Percentiles rank a stretch among this genome's conserved stretches.
Conservation (phyloP, 1,140 invertebrate genomes). For the Nixonia krombeini region DNA sequence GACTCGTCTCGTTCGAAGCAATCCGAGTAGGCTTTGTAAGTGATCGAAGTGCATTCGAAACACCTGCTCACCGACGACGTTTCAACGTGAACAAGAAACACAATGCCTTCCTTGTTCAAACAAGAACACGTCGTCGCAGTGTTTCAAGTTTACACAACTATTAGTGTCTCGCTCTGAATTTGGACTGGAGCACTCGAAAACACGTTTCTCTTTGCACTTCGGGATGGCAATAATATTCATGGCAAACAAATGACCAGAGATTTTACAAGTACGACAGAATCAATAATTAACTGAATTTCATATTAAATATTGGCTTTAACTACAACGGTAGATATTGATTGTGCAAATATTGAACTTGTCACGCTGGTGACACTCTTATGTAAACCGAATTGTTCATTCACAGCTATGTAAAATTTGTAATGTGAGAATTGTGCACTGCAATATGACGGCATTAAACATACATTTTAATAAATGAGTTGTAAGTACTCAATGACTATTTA, state of each 20-base stretch:
- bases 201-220: not conserved
- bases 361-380: too few relatives aligned
- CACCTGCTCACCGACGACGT: slow-evolving; percentile 37
- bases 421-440: too few relatives aligned
- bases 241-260: not conserved
- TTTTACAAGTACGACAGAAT: too few relatives aligned
- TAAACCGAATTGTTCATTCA: too few relatives aligned
- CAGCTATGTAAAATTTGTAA: too few relatives aligned
- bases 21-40: slow-evolving; percentile 19
- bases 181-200: not conserved
- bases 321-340: too few relatives aligned
- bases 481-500: too few relatives aligned
- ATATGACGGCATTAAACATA: too few relatives aligned
- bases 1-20: slow-evolving; percentile 22
- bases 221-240: not conserved
- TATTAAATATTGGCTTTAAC: too few relatives aligned
- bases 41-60: slow-evolving; percentile 33
- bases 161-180: not conserved
- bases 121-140: not conserved
- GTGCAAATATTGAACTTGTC: not conserved
- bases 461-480: too few relatives aligned
- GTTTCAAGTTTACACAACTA: not conserved
- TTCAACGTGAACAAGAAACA: slow-evolving; percentile 16
- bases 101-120: slow-evolving; percentile 6
- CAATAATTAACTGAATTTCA: too few relatives aligned